A percentile compares a stretch with the other conserved stretches of the same genome.
These are phyloP conservation scores for Panagrolaimus sp. DNA, from an alignment of 1,140 invertebrate species.

Conservation along the genomic window DNA sequence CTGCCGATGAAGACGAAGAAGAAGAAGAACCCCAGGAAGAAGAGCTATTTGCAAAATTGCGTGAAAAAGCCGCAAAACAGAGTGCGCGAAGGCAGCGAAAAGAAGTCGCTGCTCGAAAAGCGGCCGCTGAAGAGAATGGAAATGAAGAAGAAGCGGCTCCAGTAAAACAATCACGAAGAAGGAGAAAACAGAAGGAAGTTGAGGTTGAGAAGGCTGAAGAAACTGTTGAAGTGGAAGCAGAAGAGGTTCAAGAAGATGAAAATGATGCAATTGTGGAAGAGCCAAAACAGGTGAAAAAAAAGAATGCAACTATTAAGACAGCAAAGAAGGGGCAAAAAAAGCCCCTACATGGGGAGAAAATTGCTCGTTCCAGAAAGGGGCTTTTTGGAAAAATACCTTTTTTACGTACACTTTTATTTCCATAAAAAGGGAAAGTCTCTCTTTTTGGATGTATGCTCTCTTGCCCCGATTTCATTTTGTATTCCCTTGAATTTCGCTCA, in stretches of 20 bases:
- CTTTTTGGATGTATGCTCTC: too few relatives aligned
- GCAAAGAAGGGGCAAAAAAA: too few relatives aligned
- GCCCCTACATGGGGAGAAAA: too few relatives aligned
- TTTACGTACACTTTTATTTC: too few relatives aligned
- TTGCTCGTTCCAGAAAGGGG: too few relatives aligned
- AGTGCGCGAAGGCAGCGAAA: slow-evolving; percentile 12
- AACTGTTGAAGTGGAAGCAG: too few relatives aligned
- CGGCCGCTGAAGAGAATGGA: slow-evolving; percentile 2
- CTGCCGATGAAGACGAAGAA: slow-evolving; percentile 26
- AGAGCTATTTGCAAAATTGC: slow-evolving; percentile 2
- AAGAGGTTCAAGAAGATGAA: too few relatives aligned
- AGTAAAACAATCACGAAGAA: slow-evolving; percentile 19
- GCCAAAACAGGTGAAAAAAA: slow-evolving; percentile 6
- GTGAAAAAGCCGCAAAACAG: slow-evolving; percentile 29
- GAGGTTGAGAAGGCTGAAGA: slow-evolving; percentile 4
- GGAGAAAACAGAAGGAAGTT: slow-evolving; percentile 21
- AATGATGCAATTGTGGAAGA: not conserved
- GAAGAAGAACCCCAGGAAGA: slow-evolving; percentile 30
- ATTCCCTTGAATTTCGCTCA: too few relatives aligned
- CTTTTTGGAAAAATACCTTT: too few relatives aligned
- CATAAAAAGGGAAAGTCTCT: too few relatives aligned
- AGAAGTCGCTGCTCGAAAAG: slow-evolving; percentile 12
- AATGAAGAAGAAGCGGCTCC: not conserved
- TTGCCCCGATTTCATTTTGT: too few relatives aligned
- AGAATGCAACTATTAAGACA: too few relatives aligned